Percentiles rank a stretch among this genome's conserved stretches.
Conservation (phyloP, 1,140 invertebrate species). For the Battus philenor region DNA sequence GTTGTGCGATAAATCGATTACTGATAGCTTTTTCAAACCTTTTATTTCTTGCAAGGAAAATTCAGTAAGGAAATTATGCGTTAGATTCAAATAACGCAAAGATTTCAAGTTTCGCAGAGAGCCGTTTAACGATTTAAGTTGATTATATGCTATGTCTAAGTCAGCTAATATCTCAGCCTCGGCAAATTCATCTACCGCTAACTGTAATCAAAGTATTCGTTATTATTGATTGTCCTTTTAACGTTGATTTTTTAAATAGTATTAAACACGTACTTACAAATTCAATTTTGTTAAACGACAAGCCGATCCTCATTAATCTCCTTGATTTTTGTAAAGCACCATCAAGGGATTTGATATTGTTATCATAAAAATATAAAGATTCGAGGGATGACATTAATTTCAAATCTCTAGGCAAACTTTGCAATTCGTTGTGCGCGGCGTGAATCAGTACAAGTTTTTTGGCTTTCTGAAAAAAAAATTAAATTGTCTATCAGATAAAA, state of each 20-base stretch:
- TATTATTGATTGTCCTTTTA: not conserved
- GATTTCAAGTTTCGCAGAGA: constrained; percentile 82
- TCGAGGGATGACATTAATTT: constrained; percentile 80
- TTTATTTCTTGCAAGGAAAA: constrained; percentile 87
- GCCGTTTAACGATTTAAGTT: constrained; percentile 82
- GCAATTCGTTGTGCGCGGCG: constrained; percentile 83
- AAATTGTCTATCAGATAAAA: too few relatives aligned
- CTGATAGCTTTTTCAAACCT: constrained; percentile 80
- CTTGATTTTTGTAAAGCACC: constrained; percentile 81
- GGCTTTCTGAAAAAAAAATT: constrained; percentile 72
- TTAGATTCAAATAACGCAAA: constrained; percentile 82
- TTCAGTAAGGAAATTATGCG: constrained; percentile 83
- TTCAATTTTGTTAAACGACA: constrained; percentile 84
- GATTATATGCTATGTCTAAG: constrained; percentile 83
- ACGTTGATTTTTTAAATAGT: not conserved
- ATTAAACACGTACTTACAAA: constrained; percentile 73
- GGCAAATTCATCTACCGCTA: constrained; percentile 85
- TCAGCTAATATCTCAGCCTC: constrained; percentile 81
- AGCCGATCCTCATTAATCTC: constrained; percentile 79
- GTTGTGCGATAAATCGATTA: constrained; percentile 86
- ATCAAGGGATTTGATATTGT: constrained; percentile 81
- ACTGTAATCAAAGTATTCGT: constrained; percentile 48
- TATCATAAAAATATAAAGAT: constrained; percentile 82
- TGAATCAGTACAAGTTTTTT: constrained; percentile 82
- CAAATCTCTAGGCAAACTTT: constrained; percentile 82